These are phyloP conservation scores for Cichladusa arquata DNA, from an alignment of 2,113 vertebrate species.

Conservation along the genomic window DNA sequence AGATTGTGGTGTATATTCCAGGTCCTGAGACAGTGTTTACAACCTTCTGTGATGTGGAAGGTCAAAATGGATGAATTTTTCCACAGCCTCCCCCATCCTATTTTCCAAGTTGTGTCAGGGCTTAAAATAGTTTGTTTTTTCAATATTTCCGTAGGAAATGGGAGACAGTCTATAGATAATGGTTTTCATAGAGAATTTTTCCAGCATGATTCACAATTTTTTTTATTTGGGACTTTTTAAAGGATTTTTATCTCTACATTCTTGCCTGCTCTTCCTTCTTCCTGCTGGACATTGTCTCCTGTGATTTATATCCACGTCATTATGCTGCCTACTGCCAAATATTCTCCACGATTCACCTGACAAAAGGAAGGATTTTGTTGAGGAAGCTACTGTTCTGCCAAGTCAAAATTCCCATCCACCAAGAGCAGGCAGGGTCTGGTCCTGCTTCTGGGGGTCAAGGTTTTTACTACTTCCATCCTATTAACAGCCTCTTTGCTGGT, in stretches of 20 bases:
- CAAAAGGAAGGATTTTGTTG: slow-evolving; percentile 18
- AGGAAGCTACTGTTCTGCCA: background rate
- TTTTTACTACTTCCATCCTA: background rate
- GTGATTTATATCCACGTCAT: slow-evolving; percentile 29
- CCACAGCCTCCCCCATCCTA: background rate
- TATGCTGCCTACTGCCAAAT: slow-evolving; percentile 1
- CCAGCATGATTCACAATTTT: slow-evolving; percentile 19
- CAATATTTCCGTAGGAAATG: slow-evolving; percentile 11
- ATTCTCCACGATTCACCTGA: background rate
- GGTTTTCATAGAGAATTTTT: slow-evolving; percentile 20
- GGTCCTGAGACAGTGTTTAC: background rate
- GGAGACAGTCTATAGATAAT: background rate
- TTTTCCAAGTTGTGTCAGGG: slow-evolving; percentile 8
- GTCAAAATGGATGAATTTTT: slow-evolving; percentile 15
- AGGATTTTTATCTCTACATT: slow-evolving; percentile 29
- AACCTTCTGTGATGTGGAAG: background rate
- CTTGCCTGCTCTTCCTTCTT: slow-evolving; percentile 39
- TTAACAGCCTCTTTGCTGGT: background rate
- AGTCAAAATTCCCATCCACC: slow-evolving; percentile 20
- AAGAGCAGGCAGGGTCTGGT: background rate
- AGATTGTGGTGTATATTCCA: background rate
- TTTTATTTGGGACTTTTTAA: background rate
- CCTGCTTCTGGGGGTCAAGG: background rate
- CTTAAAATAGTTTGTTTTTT: slow-evolving; percentile 43
- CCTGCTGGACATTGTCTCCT: slow-evolving; percentile 28